Conservation (phyloP, 2,888 invertebrate species). For the Pterostichus niger region DNA sequence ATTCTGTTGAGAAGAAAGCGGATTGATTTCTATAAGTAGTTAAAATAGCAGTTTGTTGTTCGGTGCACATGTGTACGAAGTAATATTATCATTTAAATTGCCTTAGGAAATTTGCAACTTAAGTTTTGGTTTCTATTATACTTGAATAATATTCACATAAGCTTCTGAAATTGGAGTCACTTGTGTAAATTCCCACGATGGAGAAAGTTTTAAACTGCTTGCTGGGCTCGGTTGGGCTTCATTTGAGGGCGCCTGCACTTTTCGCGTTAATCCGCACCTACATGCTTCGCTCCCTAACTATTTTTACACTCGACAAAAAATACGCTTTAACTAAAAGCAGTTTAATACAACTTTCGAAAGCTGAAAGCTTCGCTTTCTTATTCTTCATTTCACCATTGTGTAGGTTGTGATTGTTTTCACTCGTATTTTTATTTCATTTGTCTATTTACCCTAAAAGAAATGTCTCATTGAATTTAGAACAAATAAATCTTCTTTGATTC, state of each 20-base stretch:
- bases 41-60: slow-evolving; percentile 34
- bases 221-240: not conserved
- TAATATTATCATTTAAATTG: slow-evolving; percentile 67
- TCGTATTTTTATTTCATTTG: not conserved
- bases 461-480: too few relatives aligned
- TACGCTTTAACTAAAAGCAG: slow-evolving; percentile 16
- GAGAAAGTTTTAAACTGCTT: slow-evolving; percentile 60
- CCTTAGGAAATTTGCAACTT: slow-evolving; percentile 66
- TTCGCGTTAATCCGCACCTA: slow-evolving; percentile 28
- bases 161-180: slow-evolving; percentile 65
- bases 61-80: slow-evolving; percentile 51
- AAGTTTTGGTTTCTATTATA: slow-evolving; percentile 66
- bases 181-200: slow-evolving; percentile 64
- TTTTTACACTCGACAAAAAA: slow-evolving; percentile 46
- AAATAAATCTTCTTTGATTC: too few relatives aligned
- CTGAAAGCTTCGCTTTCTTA: not conserved
- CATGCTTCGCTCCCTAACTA: slow-evolving; percentile 7
- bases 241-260: slow-evolving; percentile 12
- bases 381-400: not conserved
- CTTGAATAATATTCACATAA: slow-evolving; percentile 67
- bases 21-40: slow-evolving; percentile 31
- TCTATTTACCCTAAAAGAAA: too few relatives aligned
- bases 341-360: slow-evolving; percentile 6
- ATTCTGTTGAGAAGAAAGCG: too few relatives aligned
- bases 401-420: not conserved